A percentile compares a stretch with the other conserved stretches of the same genome.
Evolutionary conservation across 2,113 vertebrate species (phyloP).

Genomic region (Heterotis niloticus): DNA sequence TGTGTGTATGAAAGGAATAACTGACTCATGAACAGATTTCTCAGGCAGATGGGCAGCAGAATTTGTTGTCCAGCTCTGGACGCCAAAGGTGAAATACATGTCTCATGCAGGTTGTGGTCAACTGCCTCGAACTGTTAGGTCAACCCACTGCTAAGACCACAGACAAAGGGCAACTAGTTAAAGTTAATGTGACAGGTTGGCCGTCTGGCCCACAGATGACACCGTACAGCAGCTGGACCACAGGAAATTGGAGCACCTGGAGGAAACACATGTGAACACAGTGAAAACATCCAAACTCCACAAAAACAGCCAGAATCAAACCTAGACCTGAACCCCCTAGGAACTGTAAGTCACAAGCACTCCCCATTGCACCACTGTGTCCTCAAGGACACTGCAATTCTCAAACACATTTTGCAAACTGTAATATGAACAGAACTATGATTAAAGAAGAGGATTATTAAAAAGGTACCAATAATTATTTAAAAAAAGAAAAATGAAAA

Average conservation of each 20-base stretch:
- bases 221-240: background rate
- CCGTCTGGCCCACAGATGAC: too few species aligned
- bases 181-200: background rate
- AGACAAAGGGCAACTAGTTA: background rate
- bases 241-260: background rate
- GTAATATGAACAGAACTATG: too few species aligned
- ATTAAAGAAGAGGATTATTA: too few species aligned
- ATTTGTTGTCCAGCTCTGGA: background rate
- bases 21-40: background rate
- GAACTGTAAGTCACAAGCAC: too few species aligned
- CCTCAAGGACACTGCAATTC: too few species aligned
- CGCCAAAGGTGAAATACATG: background rate
- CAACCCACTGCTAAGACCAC: background rate
- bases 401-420: too few species aligned
- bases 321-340: too few species aligned
- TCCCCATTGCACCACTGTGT: too few species aligned
- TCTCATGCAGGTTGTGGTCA: background rate
- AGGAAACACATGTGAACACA: too few species aligned
- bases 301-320: too few species aligned
- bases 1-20: background rate
- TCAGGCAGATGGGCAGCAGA: conserved; percentile 5
- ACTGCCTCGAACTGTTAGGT: background rate
- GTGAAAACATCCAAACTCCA: too few species aligned
- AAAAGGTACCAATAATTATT: too few species aligned
- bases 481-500: background rate